phyloP scores from a whole-genome alignment of 2,888 invertebrate species.

The Microdon myrmicae region DNA sequence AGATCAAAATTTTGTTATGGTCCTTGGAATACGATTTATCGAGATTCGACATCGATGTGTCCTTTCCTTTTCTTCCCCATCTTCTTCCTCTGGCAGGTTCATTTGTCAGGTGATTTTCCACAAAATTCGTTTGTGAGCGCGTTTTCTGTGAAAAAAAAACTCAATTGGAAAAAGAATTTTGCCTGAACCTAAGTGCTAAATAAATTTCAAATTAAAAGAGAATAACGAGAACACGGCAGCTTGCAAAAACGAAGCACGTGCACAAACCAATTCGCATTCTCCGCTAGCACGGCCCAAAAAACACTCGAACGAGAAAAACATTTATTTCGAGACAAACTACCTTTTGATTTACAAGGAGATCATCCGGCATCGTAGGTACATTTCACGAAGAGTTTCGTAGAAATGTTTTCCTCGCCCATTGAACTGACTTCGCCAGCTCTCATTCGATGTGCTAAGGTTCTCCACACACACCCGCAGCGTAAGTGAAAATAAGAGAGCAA shows the following conservation, averaged over 20 bases:
- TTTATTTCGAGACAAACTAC: slow-evolving; percentile 57
- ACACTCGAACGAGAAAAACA: slow-evolving; percentile 28
- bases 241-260: slow-evolving; percentile 18
- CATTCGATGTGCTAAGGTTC: neutral
- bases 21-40: too few species aligned
- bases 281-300: neutral
- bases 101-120: neutral
- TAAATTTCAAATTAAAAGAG: slow-evolving; percentile 5
- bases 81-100: too few species aligned
- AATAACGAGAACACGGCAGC: slow-evolving; percentile 24
- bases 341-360: slow-evolving; percentile 53
- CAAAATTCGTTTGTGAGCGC: neutral
- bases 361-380: neutral
- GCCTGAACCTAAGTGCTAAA: neutral
- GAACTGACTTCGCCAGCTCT: slow-evolving; percentile 12
- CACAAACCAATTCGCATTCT: slow-evolving; percentile 12
- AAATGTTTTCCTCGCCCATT: slow-evolving; percentile 14
- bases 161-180: neutral
- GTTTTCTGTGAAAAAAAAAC: neutral
- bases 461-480: neutral
- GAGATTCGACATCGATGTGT: too few species aligned
- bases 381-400: slow-evolving; percentile 29
- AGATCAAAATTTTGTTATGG: too few species aligned
- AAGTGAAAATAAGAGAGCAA: neutral
- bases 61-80: too few species aligned